Percentiles rank a stretch among this genome's conserved stretches.
Evolutionary conservation across 2,113 vertebrate species (phyloP).

Genomic region (Pycnonotus jocosus): DNA sequence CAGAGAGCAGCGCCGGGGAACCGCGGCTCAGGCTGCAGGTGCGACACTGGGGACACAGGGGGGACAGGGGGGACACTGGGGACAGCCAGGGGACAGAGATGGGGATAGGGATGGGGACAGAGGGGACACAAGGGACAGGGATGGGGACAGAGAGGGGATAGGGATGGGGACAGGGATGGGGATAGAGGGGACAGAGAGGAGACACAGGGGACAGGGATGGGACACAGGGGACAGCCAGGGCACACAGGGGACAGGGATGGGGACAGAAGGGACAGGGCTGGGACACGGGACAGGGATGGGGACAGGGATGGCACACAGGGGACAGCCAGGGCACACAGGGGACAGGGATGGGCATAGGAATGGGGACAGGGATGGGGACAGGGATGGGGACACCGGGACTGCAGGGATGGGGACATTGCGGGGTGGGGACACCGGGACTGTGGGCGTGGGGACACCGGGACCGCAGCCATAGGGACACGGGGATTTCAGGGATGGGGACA

Average conservation of each 20-base stretch:
- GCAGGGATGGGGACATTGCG: background rate
- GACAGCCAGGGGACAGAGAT: background rate
- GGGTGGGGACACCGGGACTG: background rate
- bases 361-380: background rate
- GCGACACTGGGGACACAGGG: too few species aligned
- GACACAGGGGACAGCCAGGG: too few species aligned
- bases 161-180: background rate
- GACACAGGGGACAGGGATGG: background rate
- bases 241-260: too few species aligned
- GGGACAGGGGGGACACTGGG: background rate
- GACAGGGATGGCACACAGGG: too few species aligned
- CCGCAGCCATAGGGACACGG: too few species aligned
- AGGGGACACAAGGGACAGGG: background rate
- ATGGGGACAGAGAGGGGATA: background rate
- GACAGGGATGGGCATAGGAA: background rate
- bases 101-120: too few species aligned
- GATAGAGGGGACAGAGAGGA: too few species aligned
- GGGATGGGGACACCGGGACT: too few species aligned
- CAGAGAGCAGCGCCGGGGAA: background rate
- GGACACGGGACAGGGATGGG: background rate
- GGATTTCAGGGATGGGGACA: background rate
- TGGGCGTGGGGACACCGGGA: too few species aligned
- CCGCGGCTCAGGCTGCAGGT: background rate
- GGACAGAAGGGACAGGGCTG: background rate
- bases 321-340: background rate